Conservation (phyloP, 2,113 vertebrate genomes). For the Lepidothrix coronata region DNA sequence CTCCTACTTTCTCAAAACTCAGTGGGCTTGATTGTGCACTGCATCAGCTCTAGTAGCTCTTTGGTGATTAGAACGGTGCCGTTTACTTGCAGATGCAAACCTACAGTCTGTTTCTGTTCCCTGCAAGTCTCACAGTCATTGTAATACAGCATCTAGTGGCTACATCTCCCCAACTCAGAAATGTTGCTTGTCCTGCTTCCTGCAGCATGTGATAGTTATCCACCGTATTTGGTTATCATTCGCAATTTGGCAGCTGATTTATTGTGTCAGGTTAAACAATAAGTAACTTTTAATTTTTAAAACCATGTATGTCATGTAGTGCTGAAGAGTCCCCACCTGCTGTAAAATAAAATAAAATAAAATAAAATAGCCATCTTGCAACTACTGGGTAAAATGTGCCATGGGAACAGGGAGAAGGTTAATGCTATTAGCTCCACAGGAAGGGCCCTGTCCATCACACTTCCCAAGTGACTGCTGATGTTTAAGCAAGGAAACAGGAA, state of each 20-base stretch:
- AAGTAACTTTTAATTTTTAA: background rate
- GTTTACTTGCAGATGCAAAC: background rate
- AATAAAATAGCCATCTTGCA: background rate
- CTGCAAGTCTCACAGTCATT: background rate
- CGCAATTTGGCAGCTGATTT: background rate
- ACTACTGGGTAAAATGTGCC: background rate
- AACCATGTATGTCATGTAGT: background rate
- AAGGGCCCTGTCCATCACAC: background rate
- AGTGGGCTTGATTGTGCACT: background rate
- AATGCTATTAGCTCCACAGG: background rate
- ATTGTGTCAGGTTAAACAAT: background rate
- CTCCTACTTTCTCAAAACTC: background rate
- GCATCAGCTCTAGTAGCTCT: background rate
- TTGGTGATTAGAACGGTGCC: background rate
- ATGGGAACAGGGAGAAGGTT: background rate
- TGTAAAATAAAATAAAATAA: background rate
- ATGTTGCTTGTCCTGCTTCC: background rate
- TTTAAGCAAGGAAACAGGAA: background rate
- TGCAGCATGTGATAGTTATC: rapidly evolving
- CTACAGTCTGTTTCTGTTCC: background rate
- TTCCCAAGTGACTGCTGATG: background rate
- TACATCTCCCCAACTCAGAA: background rate
- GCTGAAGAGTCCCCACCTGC: background rate
- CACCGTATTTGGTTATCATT: background rate
- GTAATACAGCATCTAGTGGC: background rate